Evolutionary conservation across 2,888 invertebrate species (phyloP).

Genomic region (Scaptomyza reducta): DNA sequence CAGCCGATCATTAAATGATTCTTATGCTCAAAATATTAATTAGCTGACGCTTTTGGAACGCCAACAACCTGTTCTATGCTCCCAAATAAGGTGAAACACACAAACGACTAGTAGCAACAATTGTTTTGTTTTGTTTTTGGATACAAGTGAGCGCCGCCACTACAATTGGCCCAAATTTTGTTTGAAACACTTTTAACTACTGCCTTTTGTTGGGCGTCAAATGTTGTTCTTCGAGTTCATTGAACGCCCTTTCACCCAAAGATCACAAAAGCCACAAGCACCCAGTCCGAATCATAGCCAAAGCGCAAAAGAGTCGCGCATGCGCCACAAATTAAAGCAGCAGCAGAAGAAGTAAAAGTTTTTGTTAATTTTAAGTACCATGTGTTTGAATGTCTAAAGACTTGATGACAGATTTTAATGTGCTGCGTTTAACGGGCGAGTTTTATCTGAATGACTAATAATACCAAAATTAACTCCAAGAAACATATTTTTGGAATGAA

Average conservation of each 20-base stretch:
- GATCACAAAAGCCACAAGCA: not conserved
- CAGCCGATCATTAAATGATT: constrained; percentile 56
- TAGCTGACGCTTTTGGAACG: constrained; percentile 43
- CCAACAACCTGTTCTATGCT: constrained; percentile 33
- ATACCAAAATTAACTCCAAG: not conserved
- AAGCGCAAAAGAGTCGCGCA: constrained; percentile 25
- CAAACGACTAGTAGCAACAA: not conserved
- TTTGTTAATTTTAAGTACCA: constrained; percentile 8
- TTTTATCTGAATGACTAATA: not conserved
- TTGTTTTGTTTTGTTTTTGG: not conserved
- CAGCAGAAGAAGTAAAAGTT: not conserved
- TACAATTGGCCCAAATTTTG: constrained; percentile 39
- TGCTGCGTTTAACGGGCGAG: not conserved
- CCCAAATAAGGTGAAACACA: constrained; percentile 16
- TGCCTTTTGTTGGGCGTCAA: constrained; percentile 7
- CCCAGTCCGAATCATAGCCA: constrained; percentile 26
- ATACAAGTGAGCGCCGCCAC: too few relatives aligned
- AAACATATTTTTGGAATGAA: not conserved
- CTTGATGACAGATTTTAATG: not conserved
- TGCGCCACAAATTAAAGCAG: constrained; percentile 22
- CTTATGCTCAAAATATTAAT: constrained; percentile 70
- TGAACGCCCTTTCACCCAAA: constrained; percentile 69
- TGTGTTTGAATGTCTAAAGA: constrained; percentile 13
- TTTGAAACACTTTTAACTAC: constrained; percentile 29
- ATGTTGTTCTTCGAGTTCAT: constrained; percentile 53